Base-by-base conservation (phyloP, 2,113 vertebrate species). In the Zosterops hypoxanthus region DNA sequence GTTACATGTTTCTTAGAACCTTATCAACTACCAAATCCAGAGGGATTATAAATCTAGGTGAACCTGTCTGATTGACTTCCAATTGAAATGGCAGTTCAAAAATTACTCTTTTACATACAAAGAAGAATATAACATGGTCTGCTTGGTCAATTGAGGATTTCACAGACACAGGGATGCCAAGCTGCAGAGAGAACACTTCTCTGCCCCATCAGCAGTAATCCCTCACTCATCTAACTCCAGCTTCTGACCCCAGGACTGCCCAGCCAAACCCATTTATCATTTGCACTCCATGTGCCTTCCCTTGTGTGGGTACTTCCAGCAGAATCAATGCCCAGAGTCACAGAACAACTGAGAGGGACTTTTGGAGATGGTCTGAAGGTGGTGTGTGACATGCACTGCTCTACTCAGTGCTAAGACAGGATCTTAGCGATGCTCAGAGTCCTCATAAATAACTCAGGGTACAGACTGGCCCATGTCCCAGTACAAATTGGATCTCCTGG, bases 311-410 rank as follows among this genome's bases (percentile, higher is more conserved):
- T 34, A 81, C 11, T 26, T 73, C 28, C 79, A 72, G 55, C 42
- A 76, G 14, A 39, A 75, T 3, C 33, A 46, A 7, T 14, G 22
- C 9, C 47, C 68, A 50, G 26, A 65, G 50, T 14, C 46, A 78
- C 14, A 34, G 60, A 44, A 41, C 0, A 73, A 33, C 0, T 44
- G 46, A 70, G 63, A 78, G 26, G 20, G 22, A 69, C 13, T 34
- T 87, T 0, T 53, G 55, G 29, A 69, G 26, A 47, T 9, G 0
- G 0, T 36, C 8, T 64, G 64, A 49, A 56, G 39, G 22, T 34
- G n/a, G 11, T 22, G 50, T 18, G 19, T 26, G 55, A 81, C 26
- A 50, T 29, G 53, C 70, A 26, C 28, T 70, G 25, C 21, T 68
- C 28, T 5, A 18, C 16, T 50, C 2, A 20, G 39, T 13, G 21